Conservation (phyloP, 2,888 invertebrate genomes). For the Aelia acuminata region DNA sequence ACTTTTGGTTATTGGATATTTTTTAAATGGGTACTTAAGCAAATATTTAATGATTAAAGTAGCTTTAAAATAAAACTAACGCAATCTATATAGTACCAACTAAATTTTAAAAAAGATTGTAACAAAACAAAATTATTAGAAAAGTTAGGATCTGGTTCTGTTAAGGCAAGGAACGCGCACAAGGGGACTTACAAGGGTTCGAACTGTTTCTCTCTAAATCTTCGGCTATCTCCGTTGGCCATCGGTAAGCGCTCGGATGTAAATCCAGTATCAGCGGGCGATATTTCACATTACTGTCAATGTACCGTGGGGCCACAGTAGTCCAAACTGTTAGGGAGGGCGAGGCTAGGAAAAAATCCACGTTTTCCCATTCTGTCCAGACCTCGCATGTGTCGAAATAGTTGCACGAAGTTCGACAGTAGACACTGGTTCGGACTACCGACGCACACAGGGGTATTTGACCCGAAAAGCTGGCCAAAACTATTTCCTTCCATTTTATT, state of each 20-base stretch:
- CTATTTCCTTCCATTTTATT: too few species aligned
- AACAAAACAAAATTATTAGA: too few species aligned
- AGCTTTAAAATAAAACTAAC: too few species aligned
- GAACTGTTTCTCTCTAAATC: slow-evolving; percentile 30
- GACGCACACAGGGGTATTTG: too few species aligned
- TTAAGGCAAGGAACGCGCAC: neutral
- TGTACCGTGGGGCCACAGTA: neutral
- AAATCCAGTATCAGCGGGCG: slow-evolving; percentile 16
- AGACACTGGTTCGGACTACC: slow-evolving; percentile 15
- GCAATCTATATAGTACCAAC: too few species aligned
- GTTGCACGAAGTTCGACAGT: slow-evolving; percentile 43
- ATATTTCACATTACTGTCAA: slow-evolving; percentile 46
- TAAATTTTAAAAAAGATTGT: too few species aligned
- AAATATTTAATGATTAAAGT: too few species aligned
- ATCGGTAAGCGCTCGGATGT: slow-evolving; percentile 30
- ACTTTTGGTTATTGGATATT: too few species aligned
- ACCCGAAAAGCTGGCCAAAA: too few species aligned
- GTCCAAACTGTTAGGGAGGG: neutral
- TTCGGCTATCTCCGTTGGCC: slow-evolving; percentile 31
- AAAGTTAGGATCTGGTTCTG: neutral
- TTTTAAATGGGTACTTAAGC: too few species aligned
- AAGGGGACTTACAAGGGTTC: slow-evolving; percentile 2
- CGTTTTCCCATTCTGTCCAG: slow-evolving; percentile 14
- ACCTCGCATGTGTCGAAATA: slow-evolving; percentile 34
- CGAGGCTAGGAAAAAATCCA: neutral